Percentiles rank a stretch among this genome's conserved stretches.
Conservation (phyloP, 2,113 vertebrate species). For the Mola mola region DNA sequence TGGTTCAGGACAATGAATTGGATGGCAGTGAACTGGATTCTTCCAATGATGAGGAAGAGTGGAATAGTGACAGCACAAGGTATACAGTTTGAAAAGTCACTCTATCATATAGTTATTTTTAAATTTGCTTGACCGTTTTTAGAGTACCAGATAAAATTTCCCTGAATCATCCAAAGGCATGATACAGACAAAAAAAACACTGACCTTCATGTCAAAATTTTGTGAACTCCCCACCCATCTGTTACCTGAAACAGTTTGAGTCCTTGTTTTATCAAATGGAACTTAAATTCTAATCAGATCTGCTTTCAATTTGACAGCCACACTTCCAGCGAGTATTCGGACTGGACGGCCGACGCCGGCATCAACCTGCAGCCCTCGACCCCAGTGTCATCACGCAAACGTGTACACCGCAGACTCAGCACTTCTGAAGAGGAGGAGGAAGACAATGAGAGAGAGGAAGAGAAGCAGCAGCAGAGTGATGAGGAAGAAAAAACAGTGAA, state of each 20-base stretch:
- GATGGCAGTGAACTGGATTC: conserved; percentile 87
- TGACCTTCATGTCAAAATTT: conserved; percentile 2
- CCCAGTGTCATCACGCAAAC: conserved; percentile 84
- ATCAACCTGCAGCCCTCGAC: conserved; percentile 89
- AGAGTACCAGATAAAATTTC: conserved; percentile 6
- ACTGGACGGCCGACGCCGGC: conserved; percentile 94
- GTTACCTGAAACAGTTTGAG: conserved; percentile 19
- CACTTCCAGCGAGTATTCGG: conserved; percentile 92
- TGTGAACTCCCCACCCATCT: conserved; percentile 9
- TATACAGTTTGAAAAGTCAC: conserved; percentile 54
- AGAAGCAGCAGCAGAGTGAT: conserved; percentile 79
- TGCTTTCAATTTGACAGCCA: conserved; percentile 78
- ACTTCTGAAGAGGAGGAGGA: conserved; percentile 91
- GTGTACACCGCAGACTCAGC: conserved; percentile 81
- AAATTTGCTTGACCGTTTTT: conserved; percentile 28
- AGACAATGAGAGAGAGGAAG: conserved; percentile 78
- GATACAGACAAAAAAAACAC: too few relatives aligned
- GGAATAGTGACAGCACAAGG: conserved; percentile 93
- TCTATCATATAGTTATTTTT: too few relatives aligned
- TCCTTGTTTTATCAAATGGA: too few relatives aligned
- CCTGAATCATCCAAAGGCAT: neutral
- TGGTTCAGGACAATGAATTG: conserved; percentile 84
- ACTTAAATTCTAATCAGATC: too few relatives aligned
- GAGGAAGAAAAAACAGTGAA: conserved; percentile 72
- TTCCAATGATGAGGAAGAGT: conserved; percentile 91